Conservation (phyloP, 2,888 invertebrate species). For the Apantesis nais region DNA sequence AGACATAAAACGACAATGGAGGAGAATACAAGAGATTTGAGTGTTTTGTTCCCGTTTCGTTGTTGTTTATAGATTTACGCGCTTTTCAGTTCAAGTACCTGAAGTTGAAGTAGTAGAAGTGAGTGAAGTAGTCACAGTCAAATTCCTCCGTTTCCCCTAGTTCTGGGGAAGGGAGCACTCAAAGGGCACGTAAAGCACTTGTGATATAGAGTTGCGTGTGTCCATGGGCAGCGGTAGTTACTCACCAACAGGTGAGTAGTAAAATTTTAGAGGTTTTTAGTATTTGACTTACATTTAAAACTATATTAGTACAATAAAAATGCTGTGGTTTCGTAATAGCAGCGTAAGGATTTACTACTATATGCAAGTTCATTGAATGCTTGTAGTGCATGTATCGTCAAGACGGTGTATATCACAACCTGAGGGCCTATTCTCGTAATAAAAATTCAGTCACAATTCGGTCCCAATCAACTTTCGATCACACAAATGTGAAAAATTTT, state of each 20-base stretch:
- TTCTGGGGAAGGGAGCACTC: neutral
- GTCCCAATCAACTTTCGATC: no score
- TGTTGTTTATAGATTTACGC: neutral
- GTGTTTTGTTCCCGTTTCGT: neutral
- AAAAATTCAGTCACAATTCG: no score
- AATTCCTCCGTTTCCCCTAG: no score
- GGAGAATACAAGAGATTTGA: neutral
- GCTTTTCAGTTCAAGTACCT: neutral
- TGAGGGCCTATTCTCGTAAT: no score
- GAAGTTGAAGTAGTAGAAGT: neutral
- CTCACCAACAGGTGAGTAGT: no score
- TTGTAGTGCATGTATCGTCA: neutral
- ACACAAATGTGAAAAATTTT: no score
- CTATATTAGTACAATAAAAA: conserved; percentile 1
- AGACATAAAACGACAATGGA: neutral
- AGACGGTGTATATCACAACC: neutral
- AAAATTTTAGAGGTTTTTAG: neutral
- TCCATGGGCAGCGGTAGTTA: neutral
- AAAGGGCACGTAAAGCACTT: neutral
- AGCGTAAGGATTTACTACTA: neutral
- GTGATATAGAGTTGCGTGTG: neutral
- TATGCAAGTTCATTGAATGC: neutral
- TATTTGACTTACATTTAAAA: conserved; percentile 1
- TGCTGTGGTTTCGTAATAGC: neutral
- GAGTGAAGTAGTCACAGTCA: no score